phyloP scores from a whole-genome alignment of 2,113 vertebrate species.

The Spilogale gracilis region DNA sequence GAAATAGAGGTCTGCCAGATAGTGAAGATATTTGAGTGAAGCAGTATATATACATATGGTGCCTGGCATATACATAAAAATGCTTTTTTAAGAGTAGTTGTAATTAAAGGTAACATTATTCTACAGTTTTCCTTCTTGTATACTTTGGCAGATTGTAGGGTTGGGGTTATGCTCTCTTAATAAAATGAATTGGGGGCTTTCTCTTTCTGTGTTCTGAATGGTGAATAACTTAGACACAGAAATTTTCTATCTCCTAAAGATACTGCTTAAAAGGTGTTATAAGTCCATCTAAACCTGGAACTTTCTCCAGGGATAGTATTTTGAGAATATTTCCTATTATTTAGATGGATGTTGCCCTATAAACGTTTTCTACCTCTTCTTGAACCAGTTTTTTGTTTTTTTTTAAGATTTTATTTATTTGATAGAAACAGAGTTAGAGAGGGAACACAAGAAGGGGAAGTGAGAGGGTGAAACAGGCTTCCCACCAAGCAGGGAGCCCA shows the following conservation, averaged over 20 bases:
- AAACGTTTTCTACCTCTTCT: not conserved
- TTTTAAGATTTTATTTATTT: too few relatives aligned
- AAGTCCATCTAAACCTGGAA: not conserved
- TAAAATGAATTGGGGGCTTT: not conserved
- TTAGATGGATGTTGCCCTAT: not conserved
- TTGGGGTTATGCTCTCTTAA: not conserved
- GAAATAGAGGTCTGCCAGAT: not conserved
- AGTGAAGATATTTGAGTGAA: not conserved
- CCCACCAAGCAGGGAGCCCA: too few relatives aligned
- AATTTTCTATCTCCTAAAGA: not conserved
- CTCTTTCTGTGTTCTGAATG: not conserved
- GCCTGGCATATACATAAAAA: not conserved
- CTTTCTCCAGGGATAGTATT: not conserved
- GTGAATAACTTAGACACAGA: not conserved
- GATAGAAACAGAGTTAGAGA: too few relatives aligned
- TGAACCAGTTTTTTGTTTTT: not conserved
- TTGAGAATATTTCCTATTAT: not conserved
- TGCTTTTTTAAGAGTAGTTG: not conserved
- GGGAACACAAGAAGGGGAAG: too few relatives aligned
- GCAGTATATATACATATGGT: not conserved
- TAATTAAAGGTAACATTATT: not conserved
- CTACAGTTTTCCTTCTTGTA: not conserved
- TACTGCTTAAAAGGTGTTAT: not conserved
- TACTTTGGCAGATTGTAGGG: not conserved
- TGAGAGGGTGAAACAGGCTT: too few relatives aligned